Conservation (phyloP, 2,113 vertebrate genomes). For the Serinus canaria region DNA sequence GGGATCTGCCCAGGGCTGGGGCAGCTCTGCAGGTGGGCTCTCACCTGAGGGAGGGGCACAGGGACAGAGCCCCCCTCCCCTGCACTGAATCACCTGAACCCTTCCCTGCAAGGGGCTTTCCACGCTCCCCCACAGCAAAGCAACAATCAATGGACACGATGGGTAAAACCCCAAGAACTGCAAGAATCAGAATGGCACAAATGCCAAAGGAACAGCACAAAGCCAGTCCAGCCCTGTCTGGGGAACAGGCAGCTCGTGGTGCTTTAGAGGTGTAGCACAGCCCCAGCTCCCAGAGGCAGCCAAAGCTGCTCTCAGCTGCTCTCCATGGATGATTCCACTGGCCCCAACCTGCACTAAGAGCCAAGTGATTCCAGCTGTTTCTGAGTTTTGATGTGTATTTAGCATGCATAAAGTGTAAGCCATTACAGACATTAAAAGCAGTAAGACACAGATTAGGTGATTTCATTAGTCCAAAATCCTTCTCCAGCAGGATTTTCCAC, state of each 20-base stretch:
- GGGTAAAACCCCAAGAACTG: neutral
- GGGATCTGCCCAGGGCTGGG: neutral
- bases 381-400: neutral
- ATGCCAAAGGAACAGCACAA: neutral
- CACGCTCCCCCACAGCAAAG: neutral
- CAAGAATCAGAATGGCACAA: neutral
- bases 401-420: neutral
- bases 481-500: neutral
- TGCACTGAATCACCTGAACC: neutral
- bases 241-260: accelerated
- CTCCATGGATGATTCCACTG: neutral
- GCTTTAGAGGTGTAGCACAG: neutral
- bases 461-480: neutral
- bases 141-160: accelerated
- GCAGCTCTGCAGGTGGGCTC: too few species aligned
- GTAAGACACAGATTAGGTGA: neutral
- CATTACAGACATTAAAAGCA: neutral
- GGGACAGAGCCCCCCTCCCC: neutral
- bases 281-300: neutral
- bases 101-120: neutral
- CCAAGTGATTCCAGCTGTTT: neutral
- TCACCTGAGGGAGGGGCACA: too few species aligned
- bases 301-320: neutral
- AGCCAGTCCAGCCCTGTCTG: neutral
- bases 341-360: neutral